Evolutionary conservation across 2,888 invertebrate genomes (phyloP).

Genomic region (Gnatocerus cornutus): DNA sequence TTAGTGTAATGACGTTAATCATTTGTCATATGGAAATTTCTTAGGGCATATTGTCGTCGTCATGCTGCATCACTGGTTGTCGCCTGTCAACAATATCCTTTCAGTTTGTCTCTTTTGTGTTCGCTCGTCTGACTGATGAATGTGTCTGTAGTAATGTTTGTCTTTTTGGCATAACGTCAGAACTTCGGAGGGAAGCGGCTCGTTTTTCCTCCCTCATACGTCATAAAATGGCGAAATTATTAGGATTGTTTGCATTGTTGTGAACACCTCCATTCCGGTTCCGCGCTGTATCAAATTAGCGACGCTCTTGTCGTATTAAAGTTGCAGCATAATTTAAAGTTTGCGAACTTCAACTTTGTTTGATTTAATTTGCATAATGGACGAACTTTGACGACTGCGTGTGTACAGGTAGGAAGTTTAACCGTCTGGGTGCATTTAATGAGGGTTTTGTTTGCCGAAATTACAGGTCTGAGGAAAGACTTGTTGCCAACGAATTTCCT

Average conservation of each 20-base stretch:
- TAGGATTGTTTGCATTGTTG: conserved; percentile 37
- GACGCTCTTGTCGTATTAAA: conserved; percentile 45
- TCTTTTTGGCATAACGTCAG: conserved; percentile 29
- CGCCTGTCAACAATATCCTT: conserved; percentile 23
- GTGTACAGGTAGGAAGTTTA: conserved; percentile 26
- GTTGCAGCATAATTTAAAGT: conserved; percentile 46
- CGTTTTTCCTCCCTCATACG: conserved; percentile 20
- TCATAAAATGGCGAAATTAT: conserved; percentile 33
- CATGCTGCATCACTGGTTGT: conserved; percentile 16
- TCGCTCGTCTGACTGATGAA: conserved; percentile 32
- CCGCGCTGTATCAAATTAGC: conserved; percentile 38
- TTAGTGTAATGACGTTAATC: conserved; percentile 17
- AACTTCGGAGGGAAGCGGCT: background rate
- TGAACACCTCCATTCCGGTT: conserved; percentile 25
- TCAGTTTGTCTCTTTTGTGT: conserved; percentile 11
- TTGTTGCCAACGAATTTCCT: conserved; percentile 36
- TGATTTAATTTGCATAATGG: conserved; percentile 49
- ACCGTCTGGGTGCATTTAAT: conserved; percentile 34
- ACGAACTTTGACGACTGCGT: conserved; percentile 33
- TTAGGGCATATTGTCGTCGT: conserved; percentile 20
- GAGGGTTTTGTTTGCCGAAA: conserved; percentile 21
- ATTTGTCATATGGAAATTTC: conserved; percentile 25
- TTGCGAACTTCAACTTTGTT: conserved; percentile 35
- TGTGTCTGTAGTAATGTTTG: conserved; percentile 30
- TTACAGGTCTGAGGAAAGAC: conserved; percentile 19